These are phyloP conservation scores for Burhinus bistriatus DNA, from an alignment of 2,113 vertebrate species.

Conservation along the genomic window DNA sequence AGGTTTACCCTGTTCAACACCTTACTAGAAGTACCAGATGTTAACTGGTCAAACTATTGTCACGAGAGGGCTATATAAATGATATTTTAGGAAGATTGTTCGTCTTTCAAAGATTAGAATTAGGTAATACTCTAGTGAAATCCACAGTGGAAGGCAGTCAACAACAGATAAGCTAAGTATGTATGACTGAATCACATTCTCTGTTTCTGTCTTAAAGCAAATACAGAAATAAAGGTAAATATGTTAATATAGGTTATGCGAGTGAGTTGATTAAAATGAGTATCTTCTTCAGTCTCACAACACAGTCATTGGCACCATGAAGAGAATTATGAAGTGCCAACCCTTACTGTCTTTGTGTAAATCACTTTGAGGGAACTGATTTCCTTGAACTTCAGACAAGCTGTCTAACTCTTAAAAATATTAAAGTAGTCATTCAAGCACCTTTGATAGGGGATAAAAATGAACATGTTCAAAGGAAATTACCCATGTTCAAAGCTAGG, in stretches of 20 bases:
- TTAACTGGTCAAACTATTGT: background rate
- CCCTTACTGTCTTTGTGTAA: background rate
- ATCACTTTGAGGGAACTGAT: background rate
- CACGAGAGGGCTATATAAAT: background rate
- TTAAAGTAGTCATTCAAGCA: background rate
- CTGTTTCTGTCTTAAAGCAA: background rate
- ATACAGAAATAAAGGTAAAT: background rate
- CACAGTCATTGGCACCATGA: background rate
- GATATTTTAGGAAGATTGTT: background rate
- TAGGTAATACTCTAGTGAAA: background rate
- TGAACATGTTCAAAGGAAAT: background rate
- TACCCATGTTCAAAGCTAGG: background rate
- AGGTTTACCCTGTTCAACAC: background rate
- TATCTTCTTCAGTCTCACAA: background rate
- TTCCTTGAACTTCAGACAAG: background rate
- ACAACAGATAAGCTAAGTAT: background rate
- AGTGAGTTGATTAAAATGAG: background rate
- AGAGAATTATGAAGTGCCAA: background rate
- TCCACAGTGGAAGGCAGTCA: background rate
- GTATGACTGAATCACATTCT: fast-evolving
- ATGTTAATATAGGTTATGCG: background rate
- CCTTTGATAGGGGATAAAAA: background rate
- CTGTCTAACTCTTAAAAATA: background rate
- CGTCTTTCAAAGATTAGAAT: background rate
- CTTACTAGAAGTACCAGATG: background rate